phyloP scores from a whole-genome alignment of 2,797 vertebrate species.

The Epinephelus coioides region DNA sequence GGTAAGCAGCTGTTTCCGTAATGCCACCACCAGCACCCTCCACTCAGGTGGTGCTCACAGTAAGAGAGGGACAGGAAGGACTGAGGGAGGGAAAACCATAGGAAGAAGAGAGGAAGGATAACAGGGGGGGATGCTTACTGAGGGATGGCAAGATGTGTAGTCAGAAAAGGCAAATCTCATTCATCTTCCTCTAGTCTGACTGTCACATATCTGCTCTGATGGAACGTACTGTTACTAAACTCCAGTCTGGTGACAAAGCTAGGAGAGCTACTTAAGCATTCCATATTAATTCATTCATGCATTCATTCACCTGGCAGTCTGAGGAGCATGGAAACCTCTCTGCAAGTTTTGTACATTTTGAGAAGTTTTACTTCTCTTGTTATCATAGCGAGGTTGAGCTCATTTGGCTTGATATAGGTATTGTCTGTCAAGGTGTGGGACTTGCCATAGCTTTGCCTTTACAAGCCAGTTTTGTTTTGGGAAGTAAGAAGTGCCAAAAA shows the following conservation, averaged over 20 bases:
- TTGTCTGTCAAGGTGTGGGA: neutral
- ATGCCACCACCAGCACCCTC: slow-evolving; percentile 37
- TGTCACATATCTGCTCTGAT: slow-evolving; percentile 52
- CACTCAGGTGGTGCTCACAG: slow-evolving; percentile 23
- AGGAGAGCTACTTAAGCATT: neutral
- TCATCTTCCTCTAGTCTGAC: slow-evolving; percentile 45
- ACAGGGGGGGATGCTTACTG: slow-evolving; percentile 29
- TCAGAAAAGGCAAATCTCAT: slow-evolving; percentile 52
- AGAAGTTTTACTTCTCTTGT: neutral
- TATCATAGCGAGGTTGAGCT: neutral
- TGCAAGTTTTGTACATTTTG: neutral
- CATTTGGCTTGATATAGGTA: neutral
- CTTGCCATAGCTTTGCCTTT: neutral
- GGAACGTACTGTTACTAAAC: slow-evolving; percentile 24
- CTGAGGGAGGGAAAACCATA: neutral
- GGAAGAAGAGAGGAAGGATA: slow-evolving; percentile 46
- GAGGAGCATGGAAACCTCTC: neutral
- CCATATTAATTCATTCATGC: neutral
- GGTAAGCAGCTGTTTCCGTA: slow-evolving; percentile 69
- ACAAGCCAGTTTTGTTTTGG: neutral
- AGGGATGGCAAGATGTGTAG: slow-evolving; percentile 49
- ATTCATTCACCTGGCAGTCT: neutral
- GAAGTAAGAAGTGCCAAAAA: neutral
- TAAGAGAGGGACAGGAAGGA: slow-evolving; percentile 40
- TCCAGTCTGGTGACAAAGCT: slow-evolving; percentile 19